Conservation (phyloP, 2,797 vertebrate genomes). For the Onychomys torridus region DNA sequence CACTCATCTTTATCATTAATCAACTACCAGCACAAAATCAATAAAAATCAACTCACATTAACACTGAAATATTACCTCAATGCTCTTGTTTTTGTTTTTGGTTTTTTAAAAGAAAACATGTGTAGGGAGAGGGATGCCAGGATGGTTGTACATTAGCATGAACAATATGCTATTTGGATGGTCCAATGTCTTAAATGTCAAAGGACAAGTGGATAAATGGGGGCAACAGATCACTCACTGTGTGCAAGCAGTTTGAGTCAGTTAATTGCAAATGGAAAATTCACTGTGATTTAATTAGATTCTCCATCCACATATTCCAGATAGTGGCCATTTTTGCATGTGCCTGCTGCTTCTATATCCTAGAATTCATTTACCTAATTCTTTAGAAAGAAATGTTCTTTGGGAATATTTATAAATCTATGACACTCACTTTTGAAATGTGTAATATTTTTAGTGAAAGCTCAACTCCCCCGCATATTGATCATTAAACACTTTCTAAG, state of each 20-base stretch:
- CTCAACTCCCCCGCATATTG: constrained; percentile 45
- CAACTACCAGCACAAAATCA: constrained; percentile 59
- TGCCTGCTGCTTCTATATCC: background rate
- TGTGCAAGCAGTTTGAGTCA: constrained; percentile 66
- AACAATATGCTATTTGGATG: constrained; percentile 47
- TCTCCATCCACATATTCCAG: constrained; percentile 74
- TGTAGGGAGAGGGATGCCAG: background rate
- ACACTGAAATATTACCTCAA: constrained; percentile 52
- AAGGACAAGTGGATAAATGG: constrained; percentile 60
- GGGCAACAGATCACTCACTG: constrained; percentile 63
- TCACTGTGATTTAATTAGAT: constrained; percentile 82
- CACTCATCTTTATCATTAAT: constrained; percentile 59
- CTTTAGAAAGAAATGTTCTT: constrained; percentile 60
- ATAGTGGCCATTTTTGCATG: constrained; percentile 69
- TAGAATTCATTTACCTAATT: constrained; percentile 49
- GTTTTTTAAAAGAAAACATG: background rate
- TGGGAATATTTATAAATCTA: constrained; percentile 22
- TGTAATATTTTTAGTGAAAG: constrained; percentile 52
- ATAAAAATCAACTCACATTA: constrained; percentile 42
- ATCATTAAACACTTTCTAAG: constrained; percentile 41
- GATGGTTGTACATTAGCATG: background rate
- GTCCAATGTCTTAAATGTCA: background rate
- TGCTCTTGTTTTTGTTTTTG: background rate
- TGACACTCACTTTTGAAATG: constrained; percentile 4
- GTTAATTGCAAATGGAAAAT: constrained; percentile 75